These are phyloP conservation scores for Lucilia sericata DNA, from an alignment of 1,140 invertebrate genomes.

Conservation along the genomic window DNA sequence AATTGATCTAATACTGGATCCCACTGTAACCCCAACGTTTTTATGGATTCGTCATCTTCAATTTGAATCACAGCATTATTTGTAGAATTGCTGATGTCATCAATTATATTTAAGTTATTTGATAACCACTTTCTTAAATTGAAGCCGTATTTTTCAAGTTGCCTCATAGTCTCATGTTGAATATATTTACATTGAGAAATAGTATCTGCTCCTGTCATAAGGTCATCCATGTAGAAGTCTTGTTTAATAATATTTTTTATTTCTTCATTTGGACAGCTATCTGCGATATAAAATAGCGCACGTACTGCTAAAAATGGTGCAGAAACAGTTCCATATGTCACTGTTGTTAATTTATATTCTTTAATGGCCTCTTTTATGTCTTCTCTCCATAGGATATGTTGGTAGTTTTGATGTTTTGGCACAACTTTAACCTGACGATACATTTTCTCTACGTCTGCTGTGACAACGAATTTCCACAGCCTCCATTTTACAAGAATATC, in stretches of 20 bases:
- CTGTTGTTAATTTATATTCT: slow-evolving; percentile 57
- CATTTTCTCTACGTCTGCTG: slow-evolving; percentile 60
- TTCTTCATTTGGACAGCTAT: slow-evolving; percentile 50
- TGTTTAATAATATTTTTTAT: slow-evolving; percentile 53
- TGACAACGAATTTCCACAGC: slow-evolving; percentile 53
- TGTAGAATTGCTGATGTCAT: not conserved
- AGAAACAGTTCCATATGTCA: slow-evolving; percentile 59
- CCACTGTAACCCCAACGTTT: slow-evolving; percentile 63
- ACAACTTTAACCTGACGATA: slow-evolving; percentile 56
- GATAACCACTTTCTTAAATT: slow-evolving; percentile 66
- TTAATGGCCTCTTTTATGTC: slow-evolving; percentile 51
- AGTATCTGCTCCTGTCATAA: slow-evolving; percentile 56
- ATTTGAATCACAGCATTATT: not conserved
- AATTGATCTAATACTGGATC: slow-evolving; percentile 54
- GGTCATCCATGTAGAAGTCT: slow-evolving; percentile 67
- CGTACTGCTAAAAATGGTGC: slow-evolving; percentile 57
- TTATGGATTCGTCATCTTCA: slow-evolving; percentile 47
- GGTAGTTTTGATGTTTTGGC: slow-evolving; percentile 53
- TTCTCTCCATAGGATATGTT: slow-evolving; percentile 65
- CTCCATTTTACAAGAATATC: slow-evolving; percentile 62
- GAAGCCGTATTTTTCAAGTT: slow-evolving; percentile 60
- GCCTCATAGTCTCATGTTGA: slow-evolving; percentile 42
- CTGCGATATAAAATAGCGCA: slow-evolving; percentile 58
- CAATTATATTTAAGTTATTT: slow-evolving; percentile 49
- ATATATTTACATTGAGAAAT: slow-evolving; percentile 47